Conservation (phyloP, 2,113 vertebrate species). For the Equus quagga region DNA sequence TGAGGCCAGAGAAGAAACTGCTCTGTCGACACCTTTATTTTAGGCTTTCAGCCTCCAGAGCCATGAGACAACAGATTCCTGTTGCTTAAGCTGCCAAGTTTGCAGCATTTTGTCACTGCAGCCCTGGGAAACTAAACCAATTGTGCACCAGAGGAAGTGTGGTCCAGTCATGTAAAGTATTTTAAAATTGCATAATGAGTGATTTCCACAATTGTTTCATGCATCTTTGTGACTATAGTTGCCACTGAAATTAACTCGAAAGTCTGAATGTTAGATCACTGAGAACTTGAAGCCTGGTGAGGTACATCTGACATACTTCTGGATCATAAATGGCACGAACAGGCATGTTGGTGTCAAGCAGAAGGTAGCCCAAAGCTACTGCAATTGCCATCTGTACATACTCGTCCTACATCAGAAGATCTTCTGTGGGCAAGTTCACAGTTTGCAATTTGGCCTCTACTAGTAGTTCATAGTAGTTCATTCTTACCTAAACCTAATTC, state of each 20-base stretch:
- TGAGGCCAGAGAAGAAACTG: accelerated
- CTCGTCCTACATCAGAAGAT: accelerated
- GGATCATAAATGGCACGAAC: not conserved
- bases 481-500: not conserved
- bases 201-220: not conserved
- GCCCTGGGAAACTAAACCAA: not conserved
- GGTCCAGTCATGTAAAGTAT: accelerated
- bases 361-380: not conserved
- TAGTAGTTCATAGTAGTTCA: not conserved
- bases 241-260: not conserved
- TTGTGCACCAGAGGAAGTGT: accelerated
- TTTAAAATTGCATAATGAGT: not conserved
- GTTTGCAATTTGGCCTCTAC: not conserved
- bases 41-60: not conserved
- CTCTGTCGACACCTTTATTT: accelerated
- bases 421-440: not conserved
- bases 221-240: not conserved
- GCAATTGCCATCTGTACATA: accelerated
- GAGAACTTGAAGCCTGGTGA: not conserved
- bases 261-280: accelerated
- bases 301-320: not conserved
- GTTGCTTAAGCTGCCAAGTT: not conserved
- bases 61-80: accelerated
- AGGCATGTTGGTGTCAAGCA: not conserved
- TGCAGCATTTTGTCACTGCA: not conserved